Evolutionary conservation across 2,888 invertebrate genomes (phyloP).

Genomic region (Catocala sponsa): DNA sequence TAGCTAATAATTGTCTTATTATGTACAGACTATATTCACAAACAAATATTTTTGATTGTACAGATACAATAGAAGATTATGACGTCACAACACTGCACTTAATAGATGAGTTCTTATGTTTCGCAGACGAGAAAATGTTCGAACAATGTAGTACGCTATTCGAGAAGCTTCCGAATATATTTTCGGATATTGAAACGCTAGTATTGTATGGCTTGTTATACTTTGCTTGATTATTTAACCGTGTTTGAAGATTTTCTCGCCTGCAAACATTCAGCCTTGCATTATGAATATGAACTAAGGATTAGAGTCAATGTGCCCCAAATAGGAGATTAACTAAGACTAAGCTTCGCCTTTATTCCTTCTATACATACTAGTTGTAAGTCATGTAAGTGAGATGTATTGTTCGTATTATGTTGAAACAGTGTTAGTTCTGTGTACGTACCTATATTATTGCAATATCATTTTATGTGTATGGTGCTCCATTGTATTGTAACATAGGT

Average conservation of each 20-base stretch:
- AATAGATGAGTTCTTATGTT: not conserved
- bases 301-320: slow-evolving; percentile 59
- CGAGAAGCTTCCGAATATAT: slow-evolving; percentile 9
- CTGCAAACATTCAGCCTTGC: slow-evolving; percentile 20
- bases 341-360: slow-evolving; percentile 75
- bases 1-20: not conserved
- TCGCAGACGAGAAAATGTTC: slow-evolving; percentile 3
- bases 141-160: slow-evolving; percentile 2
- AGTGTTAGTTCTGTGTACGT: slow-evolving; percentile 55
- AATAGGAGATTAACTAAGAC: slow-evolving; percentile 64
- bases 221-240: slow-evolving; percentile 3
- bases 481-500: slow-evolving; percentile 75
- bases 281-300: slow-evolving; percentile 36
- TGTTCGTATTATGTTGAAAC: slow-evolving; percentile 64
- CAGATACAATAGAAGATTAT: slow-evolving; percentile 7
- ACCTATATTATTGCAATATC: slow-evolving; percentile 73
- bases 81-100: slow-evolving; percentile 2
- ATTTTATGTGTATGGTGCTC: slow-evolving; percentile 85
- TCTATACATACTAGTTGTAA: slow-evolving; percentile 71
- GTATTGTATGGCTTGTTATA: slow-evolving; percentile 4
- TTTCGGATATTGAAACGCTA: slow-evolving; percentile 27
- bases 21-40: slow-evolving; percentile 1
- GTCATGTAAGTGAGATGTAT: slow-evolving; percentile 67
- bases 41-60: slow-evolving; percentile 11
- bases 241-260: slow-evolving; percentile 4